Percentiles rank a stretch among this genome's conserved stretches.
phyloP scores from a whole-genome alignment of 2,888 invertebrate genomes.

The Drosophila incognita region DNA sequence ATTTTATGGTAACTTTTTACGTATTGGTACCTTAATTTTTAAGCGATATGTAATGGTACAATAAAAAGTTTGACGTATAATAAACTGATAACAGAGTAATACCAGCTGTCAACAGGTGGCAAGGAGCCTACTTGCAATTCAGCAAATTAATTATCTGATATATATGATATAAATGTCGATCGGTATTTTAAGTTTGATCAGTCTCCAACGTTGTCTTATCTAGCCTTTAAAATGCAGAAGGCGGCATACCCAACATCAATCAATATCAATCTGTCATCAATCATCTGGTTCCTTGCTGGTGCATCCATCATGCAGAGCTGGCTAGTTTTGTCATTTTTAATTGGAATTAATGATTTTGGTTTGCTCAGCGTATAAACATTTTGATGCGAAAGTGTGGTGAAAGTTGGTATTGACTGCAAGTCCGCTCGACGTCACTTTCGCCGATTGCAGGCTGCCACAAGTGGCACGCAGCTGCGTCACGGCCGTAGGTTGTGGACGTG shows the following conservation, averaged over 20 bases:
- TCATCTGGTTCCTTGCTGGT: background rate
- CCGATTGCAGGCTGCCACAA: slow-evolving; percentile 20
- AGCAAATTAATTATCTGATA: background rate
- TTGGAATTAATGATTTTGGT: slow-evolving; percentile 2
- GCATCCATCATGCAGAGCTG: background rate
- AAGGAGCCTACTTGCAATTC: background rate
- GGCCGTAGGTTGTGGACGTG: slow-evolving; percentile 19
- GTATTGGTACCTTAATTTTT: no score
- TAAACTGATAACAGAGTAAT: background rate
- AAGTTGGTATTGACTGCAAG: slow-evolving; percentile 1
- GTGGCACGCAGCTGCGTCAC: slow-evolving; percentile 28
- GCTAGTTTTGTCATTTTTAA: background rate
- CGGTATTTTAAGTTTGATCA: background rate
- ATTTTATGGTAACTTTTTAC: no score
- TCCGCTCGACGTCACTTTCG: slow-evolving; percentile 37
- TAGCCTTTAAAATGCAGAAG: background rate
- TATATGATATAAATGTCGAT: background rate
- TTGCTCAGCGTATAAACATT: background rate
- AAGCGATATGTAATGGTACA: no score
- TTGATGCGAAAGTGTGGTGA: background rate
- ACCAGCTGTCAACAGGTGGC: background rate
- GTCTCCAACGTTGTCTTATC: background rate
- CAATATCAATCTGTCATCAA: background rate
- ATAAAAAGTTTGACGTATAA: no score
- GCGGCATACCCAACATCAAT: background rate